A percentile compares a stretch with the other conserved stretches of the same genome.
phyloP scores from a whole-genome alignment of 92 coral and sea anemone genomes.

The Siderastrea radians region DNA sequence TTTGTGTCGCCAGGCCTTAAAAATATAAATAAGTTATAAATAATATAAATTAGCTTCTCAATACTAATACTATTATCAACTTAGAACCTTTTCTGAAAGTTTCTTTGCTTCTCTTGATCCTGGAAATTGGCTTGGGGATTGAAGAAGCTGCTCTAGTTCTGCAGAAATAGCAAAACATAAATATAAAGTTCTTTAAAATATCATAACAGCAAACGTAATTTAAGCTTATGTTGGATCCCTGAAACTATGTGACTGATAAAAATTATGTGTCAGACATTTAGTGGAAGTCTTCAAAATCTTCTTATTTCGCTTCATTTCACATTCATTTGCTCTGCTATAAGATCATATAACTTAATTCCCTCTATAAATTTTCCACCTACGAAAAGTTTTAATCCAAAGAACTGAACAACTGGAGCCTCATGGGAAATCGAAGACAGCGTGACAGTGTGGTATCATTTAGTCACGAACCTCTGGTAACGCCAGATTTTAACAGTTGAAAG shows the following conservation, averaged over 20 bases:
- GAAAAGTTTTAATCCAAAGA: neutral
- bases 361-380: no score
- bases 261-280: neutral
- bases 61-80: neutral
- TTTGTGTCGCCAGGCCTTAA: no score
- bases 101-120: slow-evolving; percentile 46
- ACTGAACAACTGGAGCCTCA: neutral
- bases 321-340: neutral
- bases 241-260: no score
- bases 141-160: slow-evolving; percentile 66
- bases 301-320: no score
- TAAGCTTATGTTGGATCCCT: no score
- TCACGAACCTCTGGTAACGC: no score
- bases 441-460: neutral
- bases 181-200: neutral
- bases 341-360: no score
- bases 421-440: neutral
- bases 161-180: neutral
- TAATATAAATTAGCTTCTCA: no score
- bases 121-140: slow-evolving; percentile 54
- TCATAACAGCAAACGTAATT: neutral
- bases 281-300: neutral
- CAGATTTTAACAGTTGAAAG: no score
- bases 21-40: no score
- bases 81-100: slow-evolving; percentile 37